Evolutionary conservation across 2,113 vertebrate species (phyloP).

Genomic region (Upupa epops): DNA sequence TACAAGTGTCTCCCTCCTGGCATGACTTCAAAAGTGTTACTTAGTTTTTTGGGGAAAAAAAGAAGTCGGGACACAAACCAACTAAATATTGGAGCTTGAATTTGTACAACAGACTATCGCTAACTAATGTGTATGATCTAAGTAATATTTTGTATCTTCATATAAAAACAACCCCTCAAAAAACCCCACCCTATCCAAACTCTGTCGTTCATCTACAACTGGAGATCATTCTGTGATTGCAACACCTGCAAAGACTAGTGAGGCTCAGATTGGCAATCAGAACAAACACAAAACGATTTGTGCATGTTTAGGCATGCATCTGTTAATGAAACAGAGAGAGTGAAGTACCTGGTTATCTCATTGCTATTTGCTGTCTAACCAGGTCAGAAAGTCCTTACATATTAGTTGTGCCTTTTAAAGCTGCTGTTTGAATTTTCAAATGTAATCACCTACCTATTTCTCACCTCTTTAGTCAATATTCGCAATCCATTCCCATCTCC

Average conservation of each 20-base stretch:
- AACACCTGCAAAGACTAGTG: background rate
- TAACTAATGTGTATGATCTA: background rate
- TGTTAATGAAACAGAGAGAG: background rate
- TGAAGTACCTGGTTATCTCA: background rate
- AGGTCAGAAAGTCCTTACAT: background rate
- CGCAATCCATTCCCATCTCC: background rate
- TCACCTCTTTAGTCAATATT: background rate
- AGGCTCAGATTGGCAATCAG: background rate
- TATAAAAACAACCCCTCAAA: background rate
- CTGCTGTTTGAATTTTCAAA: background rate
- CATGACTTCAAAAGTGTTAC: background rate
- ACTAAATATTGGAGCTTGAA: background rate
- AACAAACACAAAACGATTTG: background rate
- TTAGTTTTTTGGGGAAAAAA: background rate
- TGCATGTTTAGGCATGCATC: background rate
- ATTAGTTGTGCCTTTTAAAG: background rate
- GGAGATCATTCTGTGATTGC: background rate
- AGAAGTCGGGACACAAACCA: background rate
- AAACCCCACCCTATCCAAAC: background rate
- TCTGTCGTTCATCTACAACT: background rate
- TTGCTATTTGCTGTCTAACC: background rate
- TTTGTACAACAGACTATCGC: background rate
- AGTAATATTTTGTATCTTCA: background rate
- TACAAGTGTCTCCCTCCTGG: background rate
- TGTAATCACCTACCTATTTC: background rate